Percentiles rank a stretch among this genome's conserved stretches.
phyloP scores from a whole-genome alignment of 2,797 vertebrate species.

The Melanitta fusca region DNA sequence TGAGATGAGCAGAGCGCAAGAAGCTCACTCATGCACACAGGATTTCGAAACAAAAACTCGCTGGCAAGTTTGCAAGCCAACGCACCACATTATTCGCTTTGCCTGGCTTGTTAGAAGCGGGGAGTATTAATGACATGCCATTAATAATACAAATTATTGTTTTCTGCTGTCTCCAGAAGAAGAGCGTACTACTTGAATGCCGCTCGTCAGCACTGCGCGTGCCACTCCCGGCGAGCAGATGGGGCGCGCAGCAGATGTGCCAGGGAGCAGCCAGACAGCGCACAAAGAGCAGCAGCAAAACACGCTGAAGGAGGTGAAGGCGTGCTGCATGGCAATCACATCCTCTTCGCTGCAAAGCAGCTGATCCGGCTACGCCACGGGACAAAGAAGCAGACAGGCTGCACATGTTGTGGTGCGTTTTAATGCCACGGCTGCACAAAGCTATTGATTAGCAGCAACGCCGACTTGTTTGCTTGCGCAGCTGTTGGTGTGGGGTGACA shows the following conservation, averaged over 20 bases:
- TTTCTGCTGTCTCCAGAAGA: constrained; percentile 7
- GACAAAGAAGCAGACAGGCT: constrained; percentile 50
- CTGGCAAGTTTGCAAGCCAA: neutral
- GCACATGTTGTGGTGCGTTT: constrained; percentile 5
- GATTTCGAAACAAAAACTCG: neutral
- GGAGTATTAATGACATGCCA: neutral
- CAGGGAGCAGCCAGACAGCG: constrained; percentile 1
- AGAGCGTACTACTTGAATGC: neutral
- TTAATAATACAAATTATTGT: constrained; percentile 35
- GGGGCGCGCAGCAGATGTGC: neutral
- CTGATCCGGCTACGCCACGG: neutral
- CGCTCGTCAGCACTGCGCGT: neutral
- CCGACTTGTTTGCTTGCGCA: constrained; percentile 39
- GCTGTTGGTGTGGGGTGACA: neutral
- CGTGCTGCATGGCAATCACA: neutral
- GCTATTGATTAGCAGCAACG: constrained; percentile 21
- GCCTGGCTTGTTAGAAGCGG: neutral
- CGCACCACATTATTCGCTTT: neutral
- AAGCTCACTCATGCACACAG: neutral
- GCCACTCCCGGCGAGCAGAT: neutral
- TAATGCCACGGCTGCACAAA: neutral
- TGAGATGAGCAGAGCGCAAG: fast-evolving
- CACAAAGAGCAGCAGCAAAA: neutral
- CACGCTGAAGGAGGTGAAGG: neutral
- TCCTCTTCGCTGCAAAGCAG: neutral